These are phyloP conservation scores for Podiceps cristatus DNA, from an alignment of 2,113 vertebrate species.

Conservation along the genomic window DNA sequence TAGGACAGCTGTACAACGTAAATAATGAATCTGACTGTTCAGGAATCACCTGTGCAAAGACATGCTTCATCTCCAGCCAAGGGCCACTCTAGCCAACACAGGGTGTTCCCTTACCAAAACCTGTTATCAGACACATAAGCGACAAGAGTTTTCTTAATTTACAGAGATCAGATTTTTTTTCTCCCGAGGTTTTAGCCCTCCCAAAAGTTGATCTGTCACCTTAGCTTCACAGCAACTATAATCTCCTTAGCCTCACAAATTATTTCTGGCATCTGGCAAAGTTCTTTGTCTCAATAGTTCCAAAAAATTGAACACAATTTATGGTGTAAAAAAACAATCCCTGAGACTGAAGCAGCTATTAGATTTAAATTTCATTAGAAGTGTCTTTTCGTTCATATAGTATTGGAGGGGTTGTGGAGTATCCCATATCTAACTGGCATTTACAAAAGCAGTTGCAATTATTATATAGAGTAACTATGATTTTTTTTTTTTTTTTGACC, in stretches of 20 bases:
- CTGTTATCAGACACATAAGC: neutral
- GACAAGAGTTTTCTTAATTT: neutral
- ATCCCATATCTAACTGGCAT: neutral
- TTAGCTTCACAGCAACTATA: neutral
- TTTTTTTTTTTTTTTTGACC: neutral
- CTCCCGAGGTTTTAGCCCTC: neutral
- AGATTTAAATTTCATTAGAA: neutral
- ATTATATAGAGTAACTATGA: neutral
- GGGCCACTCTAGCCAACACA: neutral
- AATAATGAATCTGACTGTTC: neutral
- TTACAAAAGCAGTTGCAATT: neutral
- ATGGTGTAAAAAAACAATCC: neutral
- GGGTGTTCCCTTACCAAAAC: neutral
- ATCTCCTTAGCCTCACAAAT: neutral
- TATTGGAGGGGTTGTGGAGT: neutral
- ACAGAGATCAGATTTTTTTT: rapidly evolving
- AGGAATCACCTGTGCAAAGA: neutral
- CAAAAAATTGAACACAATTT: neutral
- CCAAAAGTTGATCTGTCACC: neutral
- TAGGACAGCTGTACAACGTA: neutral
- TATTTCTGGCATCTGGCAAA: neutral
- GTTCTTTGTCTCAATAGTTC: neutral
- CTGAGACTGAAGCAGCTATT: neutral
- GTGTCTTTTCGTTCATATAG: neutral
- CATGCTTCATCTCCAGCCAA: neutral